A percentile compares a stretch with the other conserved stretches of the same genome.
Conservation (phyloP, 2,888 invertebrate species). For the Himalopsyche anomala region DNA sequence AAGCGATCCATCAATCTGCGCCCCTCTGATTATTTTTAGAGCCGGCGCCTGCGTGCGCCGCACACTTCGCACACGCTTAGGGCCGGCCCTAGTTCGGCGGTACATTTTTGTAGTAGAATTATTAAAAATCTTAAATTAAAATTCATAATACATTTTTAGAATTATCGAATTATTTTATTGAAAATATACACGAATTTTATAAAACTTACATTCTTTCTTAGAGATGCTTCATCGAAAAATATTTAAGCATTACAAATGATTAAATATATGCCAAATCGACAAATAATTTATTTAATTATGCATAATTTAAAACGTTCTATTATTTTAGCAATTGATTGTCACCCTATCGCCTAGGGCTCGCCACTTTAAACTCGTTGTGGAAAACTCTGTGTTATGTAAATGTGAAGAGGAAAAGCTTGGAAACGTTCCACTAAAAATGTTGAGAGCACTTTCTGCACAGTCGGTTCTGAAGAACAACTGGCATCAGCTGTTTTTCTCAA, state of each 20-base stretch:
- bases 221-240: too few relatives aligned
- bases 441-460: conserved; percentile 21
- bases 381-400: conserved; percentile 31
- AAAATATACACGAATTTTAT: too few relatives aligned
- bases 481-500: conserved; percentile 26
- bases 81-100: neutral
- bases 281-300: too few relatives aligned
- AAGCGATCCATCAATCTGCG: too few relatives aligned
- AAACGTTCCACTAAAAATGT: conserved; percentile 20
- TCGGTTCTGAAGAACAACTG: neutral
- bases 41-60: conserved; percentile 41
- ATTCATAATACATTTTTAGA: too few relatives aligned
- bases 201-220: too few relatives aligned
- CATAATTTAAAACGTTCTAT: neutral
- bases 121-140: too few relatives aligned
- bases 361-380: conserved; percentile 8
- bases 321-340: neutral
- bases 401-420: conserved; percentile 5
- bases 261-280: too few relatives aligned
- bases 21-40: too few relatives aligned
- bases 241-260: too few relatives aligned
- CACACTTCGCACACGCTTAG: conserved; percentile 34
- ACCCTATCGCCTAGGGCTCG: neutral
- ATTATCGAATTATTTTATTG: too few relatives aligned
- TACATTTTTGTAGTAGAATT: too few relatives aligned